phyloP scores from a whole-genome alignment of 2,113 vertebrate species.

The Manacus vitellinus region DNA sequence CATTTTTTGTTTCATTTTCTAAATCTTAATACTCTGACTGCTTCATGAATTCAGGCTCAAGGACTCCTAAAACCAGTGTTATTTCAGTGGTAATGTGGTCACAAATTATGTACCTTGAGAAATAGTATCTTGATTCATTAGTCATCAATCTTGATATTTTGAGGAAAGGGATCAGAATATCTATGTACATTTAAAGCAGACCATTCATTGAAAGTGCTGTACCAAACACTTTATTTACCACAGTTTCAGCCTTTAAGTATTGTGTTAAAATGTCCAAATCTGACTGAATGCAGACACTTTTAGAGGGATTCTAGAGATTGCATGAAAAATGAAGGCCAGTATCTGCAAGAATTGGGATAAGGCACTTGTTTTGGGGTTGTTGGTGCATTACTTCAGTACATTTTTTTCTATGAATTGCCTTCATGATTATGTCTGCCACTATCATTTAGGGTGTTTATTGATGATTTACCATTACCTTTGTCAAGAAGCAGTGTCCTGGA shows the following conservation, averaged over 20 bases:
- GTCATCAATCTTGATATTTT: neutral
- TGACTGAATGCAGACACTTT: neutral
- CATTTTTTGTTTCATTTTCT: too few relatives aligned
- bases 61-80: neutral
- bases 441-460: neutral
- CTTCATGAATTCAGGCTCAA: neutral
- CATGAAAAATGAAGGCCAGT: neutral
- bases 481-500: neutral
- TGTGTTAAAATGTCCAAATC: neutral
- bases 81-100: neutral
- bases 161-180: neutral
- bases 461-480: neutral
- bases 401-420: neutral
- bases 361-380: neutral
- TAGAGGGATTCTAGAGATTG: neutral
- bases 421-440: neutral
- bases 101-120: neutral
- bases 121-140: neutral
- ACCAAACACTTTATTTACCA: neutral
- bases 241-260: neutral
- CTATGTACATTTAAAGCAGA: neutral
- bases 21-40: neutral
- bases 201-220: neutral
- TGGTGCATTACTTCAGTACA: neutral
- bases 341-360: neutral